These are phyloP conservation scores for Ciconia stormi DNA, from an alignment of 2,113 vertebrate genomes.

Conservation along the genomic window DNA sequence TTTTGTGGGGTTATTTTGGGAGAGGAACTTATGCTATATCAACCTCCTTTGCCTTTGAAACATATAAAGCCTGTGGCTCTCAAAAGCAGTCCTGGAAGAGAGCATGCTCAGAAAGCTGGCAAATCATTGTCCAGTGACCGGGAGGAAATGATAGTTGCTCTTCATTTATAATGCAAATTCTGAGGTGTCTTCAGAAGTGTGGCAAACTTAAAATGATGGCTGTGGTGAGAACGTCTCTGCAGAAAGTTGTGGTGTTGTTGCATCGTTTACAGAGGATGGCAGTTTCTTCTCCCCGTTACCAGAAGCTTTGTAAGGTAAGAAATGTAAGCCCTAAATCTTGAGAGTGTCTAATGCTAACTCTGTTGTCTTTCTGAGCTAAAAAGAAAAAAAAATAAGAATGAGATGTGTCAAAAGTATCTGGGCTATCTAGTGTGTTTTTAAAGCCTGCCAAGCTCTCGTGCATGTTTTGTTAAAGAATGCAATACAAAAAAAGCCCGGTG, in stretches of 20 bases:
- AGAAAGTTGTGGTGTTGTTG: constrained; percentile 99
- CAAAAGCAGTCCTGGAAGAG: constrained; percentile 73
- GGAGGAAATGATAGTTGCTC: constrained; percentile 85
- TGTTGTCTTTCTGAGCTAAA: not conserved
- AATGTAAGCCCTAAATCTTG: constrained; percentile 20
- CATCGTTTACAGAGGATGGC: constrained; percentile 99
- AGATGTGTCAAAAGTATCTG: not conserved
- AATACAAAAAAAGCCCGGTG: not conserved
- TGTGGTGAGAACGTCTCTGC: constrained; percentile 98
- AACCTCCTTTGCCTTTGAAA: constrained; percentile 67
- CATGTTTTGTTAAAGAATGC: not conserved
- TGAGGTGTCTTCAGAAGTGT: constrained; percentile 91
- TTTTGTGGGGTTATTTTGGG: not conserved
- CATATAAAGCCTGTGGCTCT: constrained; percentile 65
- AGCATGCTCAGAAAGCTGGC: constrained; percentile 85
- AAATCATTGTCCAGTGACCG: constrained; percentile 84
- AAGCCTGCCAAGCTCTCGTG: not conserved
- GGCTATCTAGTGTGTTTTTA: not conserved
- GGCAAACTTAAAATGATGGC: constrained; percentile 99
- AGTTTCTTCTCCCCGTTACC: constrained; percentile 97
- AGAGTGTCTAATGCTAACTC: not conserved
- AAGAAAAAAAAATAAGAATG: not conserved
- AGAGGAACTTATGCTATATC: constrained; percentile 74
- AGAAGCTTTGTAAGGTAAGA: constrained; percentile 97
- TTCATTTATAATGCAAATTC: constrained; percentile 97